phyloP scores from a whole-genome alignment of 2,797 vertebrate genomes.

The Yasuhikotakia modesta region DNA sequence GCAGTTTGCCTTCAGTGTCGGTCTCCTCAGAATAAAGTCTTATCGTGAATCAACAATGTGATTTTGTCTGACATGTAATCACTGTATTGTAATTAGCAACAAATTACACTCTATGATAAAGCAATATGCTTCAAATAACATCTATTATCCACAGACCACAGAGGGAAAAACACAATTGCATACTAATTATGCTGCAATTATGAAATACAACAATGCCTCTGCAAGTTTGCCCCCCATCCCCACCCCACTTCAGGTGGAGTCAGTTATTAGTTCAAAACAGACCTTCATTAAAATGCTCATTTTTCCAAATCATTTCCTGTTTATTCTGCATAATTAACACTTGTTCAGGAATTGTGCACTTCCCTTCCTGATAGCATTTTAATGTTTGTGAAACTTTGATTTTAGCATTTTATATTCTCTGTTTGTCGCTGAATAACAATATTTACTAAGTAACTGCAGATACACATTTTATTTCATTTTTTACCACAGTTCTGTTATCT shows the following conservation, averaged over 20 bases:
- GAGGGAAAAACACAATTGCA: conserved; percentile 50
- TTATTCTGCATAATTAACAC: conserved; percentile 2
- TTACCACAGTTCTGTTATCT: too few relatives aligned
- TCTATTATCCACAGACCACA: conserved; percentile 65
- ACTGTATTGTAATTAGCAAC: conserved; percentile 80
- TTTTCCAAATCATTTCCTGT: conserved; percentile 32
- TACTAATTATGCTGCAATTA: conserved; percentile 58
- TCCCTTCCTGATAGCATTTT: background rate
- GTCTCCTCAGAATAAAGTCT: conserved; percentile 68
- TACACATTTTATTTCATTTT: too few relatives aligned
- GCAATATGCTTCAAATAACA: conserved; percentile 66
- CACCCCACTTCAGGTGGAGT: conserved; percentile 35
- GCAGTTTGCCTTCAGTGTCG: conserved; percentile 60
- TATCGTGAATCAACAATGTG: conserved; percentile 71
- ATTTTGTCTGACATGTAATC: conserved; percentile 81
- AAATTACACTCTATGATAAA: conserved; percentile 79
- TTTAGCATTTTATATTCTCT: too few relatives aligned
- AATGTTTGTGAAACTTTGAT: background rate
- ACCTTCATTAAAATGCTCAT: conserved; percentile 26
- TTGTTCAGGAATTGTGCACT: background rate
- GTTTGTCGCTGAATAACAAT: too few relatives aligned
- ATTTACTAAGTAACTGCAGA: too few relatives aligned
- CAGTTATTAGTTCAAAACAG: conserved; percentile 34
- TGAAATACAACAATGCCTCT: conserved; percentile 50
- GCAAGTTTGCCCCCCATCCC: background rate